Evolutionary conservation across 2,797 vertebrate genomes (phyloP).

Genomic region (Clarias platycephalus): DNA sequence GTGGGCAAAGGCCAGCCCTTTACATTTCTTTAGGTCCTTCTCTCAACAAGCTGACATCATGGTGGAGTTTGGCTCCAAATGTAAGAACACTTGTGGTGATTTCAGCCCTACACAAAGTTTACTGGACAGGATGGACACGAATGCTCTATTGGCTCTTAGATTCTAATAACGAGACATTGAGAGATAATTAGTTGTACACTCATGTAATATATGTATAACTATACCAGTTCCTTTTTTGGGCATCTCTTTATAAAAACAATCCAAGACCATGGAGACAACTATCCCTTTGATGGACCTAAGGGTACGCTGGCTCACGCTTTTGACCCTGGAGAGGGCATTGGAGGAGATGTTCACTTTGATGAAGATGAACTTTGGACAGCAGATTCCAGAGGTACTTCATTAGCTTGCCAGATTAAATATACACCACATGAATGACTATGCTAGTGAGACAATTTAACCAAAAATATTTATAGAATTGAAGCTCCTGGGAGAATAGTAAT

Average conservation of each 20-base stretch:
- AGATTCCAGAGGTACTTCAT: slow-evolving; percentile 60
- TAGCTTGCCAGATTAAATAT: not conserved
- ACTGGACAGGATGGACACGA: not conserved
- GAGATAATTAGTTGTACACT: not conserved
- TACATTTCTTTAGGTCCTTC: slow-evolving; percentile 68
- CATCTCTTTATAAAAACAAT: not conserved
- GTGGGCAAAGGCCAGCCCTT: slow-evolving; percentile 68
- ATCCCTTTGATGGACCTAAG: slow-evolving; percentile 77
- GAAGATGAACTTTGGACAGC: slow-evolving; percentile 76
- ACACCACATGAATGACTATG: not conserved
- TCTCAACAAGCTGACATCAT: slow-evolving; percentile 68
- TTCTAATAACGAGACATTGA: not conserved
- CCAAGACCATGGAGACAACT: slow-evolving; percentile 75
- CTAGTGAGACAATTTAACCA: not conserved
- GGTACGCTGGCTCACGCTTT: slow-evolving; percentile 78
- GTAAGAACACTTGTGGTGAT: slow-evolving; percentile 57
- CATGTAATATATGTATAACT: not conserved
- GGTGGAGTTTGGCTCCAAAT: slow-evolving; percentile 70
- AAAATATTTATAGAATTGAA: not conserved
- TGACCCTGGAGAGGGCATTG: slow-evolving; percentile 68
- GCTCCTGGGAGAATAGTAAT: too few relatives aligned
- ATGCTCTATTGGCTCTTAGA: not conserved
- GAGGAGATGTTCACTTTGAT: slow-evolving; percentile 80
- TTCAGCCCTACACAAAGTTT: not conserved
- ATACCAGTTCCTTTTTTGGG: not conserved